Percentiles rank a stretch among this genome's conserved stretches.
Conservation (phyloP, 2,113 vertebrate genomes). For the Pyrgilauda ruficollis region DNA sequence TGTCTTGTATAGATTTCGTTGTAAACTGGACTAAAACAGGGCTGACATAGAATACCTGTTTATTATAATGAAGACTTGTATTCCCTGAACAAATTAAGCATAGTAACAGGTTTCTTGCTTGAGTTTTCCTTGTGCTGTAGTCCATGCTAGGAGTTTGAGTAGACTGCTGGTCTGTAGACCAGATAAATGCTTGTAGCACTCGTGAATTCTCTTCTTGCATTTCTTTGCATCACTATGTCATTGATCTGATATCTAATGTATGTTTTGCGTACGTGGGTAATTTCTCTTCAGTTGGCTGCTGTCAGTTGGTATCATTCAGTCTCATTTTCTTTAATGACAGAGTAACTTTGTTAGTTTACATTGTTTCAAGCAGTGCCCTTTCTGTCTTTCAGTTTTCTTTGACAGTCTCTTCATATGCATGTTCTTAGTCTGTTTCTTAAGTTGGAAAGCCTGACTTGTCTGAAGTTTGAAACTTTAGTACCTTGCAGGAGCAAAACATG, state of each 20-base stretch:
- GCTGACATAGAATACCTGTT: accelerated
- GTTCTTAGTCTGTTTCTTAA: background rate
- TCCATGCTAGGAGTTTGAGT: background rate
- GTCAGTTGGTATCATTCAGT: background rate
- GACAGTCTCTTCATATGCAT: background rate
- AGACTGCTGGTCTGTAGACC: background rate
- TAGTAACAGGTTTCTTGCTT: background rate
- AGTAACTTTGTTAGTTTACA: background rate
- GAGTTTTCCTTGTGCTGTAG: background rate
- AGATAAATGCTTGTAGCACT: background rate
- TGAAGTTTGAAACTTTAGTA: background rate
- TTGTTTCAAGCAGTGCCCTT: background rate
- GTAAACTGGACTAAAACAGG: background rate
- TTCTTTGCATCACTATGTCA: background rate
- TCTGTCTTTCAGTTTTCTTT: background rate
- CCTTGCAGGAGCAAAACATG: background rate
- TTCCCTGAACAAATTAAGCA: background rate
- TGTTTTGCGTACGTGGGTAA: background rate
- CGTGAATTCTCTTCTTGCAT: background rate
- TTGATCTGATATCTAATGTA: background rate
- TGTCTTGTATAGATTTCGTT: background rate
- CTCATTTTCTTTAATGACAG: background rate
- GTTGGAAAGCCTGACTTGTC: background rate
- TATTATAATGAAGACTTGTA: background rate
- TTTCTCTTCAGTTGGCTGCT: background rate